A percentile compares a stretch with the other conserved stretches of the same genome.
phyloP scores from a whole-genome alignment of 2,113 vertebrate species.

The Bubo bubo region DNA sequence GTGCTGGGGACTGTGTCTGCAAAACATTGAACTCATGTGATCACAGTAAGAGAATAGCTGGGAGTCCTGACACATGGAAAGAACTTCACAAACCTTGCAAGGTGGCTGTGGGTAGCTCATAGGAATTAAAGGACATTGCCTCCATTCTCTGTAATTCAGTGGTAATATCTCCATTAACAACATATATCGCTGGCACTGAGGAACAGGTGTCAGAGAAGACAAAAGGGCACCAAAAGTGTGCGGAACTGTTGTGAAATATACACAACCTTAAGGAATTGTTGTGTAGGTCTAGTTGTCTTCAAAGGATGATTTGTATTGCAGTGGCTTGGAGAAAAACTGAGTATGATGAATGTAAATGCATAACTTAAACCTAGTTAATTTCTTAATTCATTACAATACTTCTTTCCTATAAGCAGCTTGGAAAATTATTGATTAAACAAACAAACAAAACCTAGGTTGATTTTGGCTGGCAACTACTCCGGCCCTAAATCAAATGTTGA shows the following conservation, averaged over 20 bases:
- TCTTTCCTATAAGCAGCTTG: conserved; percentile 30
- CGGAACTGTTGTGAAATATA: background rate
- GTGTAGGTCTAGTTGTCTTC: background rate
- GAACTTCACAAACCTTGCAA: background rate
- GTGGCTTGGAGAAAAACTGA: background rate
- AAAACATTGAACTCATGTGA: background rate
- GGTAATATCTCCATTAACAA: background rate
- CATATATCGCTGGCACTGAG: background rate
- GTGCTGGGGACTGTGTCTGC: background rate
- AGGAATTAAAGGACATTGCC: background rate
- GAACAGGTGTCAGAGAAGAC: background rate
- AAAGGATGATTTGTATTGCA: background rate
- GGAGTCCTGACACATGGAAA: background rate
- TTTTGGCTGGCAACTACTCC: background rate
- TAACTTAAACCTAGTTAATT: conserved; percentile 55
- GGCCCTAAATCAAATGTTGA: conserved; percentile 50
- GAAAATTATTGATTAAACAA: conserved; percentile 62
- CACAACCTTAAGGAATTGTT: background rate
- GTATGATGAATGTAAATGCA: conserved; percentile 3
- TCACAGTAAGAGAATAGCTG: background rate
- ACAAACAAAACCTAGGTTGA: conserved; percentile 42
- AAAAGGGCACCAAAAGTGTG: background rate
- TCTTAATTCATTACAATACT: conserved; percentile 46
- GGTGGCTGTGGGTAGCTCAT: background rate
- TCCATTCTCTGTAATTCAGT: background rate